A percentile compares a stretch with the other conserved stretches of the same genome.
Evolutionary conservation across 2,113 vertebrate genomes (phyloP).

Genomic region (Heterotis niloticus): DNA sequence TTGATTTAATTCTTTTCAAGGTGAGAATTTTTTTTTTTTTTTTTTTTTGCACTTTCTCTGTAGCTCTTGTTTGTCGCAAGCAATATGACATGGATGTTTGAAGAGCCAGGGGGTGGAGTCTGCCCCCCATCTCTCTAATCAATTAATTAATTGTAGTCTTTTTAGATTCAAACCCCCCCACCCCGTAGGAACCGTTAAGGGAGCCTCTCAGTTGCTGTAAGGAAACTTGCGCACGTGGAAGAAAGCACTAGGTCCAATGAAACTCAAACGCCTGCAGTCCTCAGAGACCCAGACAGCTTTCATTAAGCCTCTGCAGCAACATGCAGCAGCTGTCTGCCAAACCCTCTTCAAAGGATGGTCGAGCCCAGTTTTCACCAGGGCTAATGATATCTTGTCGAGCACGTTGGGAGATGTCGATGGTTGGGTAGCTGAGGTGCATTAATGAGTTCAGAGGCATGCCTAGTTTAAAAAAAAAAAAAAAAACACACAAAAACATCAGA

Average conservation of each 20-base stretch:
- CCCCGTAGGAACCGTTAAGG: neutral
- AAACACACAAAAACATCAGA: neutral
- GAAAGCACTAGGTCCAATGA: conserved; percentile 25
- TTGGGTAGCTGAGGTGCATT: conserved; percentile 36
- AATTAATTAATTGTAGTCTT: no score
- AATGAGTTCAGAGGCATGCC: conserved; percentile 24
- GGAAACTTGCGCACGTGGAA: conserved; percentile 18
- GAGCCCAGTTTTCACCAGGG: neutral
- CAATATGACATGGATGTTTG: no score
- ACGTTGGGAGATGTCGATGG: conserved; percentile 19
- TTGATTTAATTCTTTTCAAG: no score
- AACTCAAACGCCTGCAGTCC: conserved; percentile 26
- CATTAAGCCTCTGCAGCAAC: conserved; percentile 30
- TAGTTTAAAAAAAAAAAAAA: no score
- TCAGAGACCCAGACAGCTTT: conserved; percentile 34
- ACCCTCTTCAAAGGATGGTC: conserved; percentile 23
- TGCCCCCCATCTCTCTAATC: no score
- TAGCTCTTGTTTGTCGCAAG: no score
- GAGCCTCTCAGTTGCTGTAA: neutral
- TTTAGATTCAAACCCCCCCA: no score
- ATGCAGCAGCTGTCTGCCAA: conserved; percentile 23
- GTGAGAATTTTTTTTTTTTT: no score
- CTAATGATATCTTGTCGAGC: conserved; percentile 20
- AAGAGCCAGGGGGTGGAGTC: no score
- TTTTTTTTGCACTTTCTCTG: no score